A percentile compares a stretch with the other conserved stretches of the same genome.
Evolutionary conservation across 2,888 invertebrate genomes (phyloP).

Genomic region (Nemurella pictetii): DNA sequence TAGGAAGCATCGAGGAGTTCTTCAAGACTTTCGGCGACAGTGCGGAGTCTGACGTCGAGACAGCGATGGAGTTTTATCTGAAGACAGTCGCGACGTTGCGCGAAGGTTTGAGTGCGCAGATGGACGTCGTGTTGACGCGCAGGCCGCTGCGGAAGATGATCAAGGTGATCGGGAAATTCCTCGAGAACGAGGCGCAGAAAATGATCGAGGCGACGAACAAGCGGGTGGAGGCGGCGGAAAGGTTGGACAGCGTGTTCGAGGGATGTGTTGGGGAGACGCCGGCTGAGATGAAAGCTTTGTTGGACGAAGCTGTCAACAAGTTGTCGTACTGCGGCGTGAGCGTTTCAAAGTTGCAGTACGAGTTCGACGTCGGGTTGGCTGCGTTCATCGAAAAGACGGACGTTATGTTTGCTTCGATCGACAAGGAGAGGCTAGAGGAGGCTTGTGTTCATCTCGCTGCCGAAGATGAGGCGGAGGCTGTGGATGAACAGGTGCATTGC

Average conservation of each 20-base stretch:
- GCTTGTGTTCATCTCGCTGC: neutral
- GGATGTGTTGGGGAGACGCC: neutral
- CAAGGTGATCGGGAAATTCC: neutral
- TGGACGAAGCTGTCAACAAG: neutral
- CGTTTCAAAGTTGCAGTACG: neutral
- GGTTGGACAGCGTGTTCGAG: neutral
- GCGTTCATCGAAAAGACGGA: neutral
- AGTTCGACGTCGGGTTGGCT: neutral
- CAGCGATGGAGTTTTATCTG: neutral
- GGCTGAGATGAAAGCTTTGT: neutral
- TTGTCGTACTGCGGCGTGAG: neutral
- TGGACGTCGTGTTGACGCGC: neutral
- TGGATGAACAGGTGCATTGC: neutral
- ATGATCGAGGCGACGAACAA: neutral
- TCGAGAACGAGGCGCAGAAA: neutral
- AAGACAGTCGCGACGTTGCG: neutral
- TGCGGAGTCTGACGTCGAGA: neutral
- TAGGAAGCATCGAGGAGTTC: neutral
- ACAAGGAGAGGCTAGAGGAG: neutral
- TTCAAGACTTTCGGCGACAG: neutral
- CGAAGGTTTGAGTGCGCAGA: neutral
- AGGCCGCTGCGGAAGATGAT: neutral
- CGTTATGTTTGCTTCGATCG: neutral
- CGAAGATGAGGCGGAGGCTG: neutral
- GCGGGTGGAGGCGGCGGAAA: neutral